Evolutionary conservation across 2,113 vertebrate species (phyloP).

Genomic region (Gorsachius goisagi): DNA sequence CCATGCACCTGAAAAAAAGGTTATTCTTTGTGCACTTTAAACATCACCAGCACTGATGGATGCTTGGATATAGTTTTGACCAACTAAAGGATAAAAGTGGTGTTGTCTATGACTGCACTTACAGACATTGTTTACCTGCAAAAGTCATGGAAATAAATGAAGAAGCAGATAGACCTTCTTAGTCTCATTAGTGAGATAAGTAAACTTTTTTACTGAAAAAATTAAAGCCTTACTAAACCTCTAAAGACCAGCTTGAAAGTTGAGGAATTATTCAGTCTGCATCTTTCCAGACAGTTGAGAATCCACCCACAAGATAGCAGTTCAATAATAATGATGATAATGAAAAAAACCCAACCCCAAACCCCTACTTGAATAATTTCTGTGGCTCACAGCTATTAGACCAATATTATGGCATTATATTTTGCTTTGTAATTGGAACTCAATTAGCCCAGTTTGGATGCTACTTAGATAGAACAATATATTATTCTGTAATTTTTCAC

Average conservation of each 20-base stretch:
- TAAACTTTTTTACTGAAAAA: background rate
- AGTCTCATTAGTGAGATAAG: background rate
- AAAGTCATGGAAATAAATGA: background rate
- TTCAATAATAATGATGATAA: background rate
- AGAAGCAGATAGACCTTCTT: background rate
- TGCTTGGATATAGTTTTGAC: background rate
- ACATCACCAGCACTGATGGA: too few relatives aligned
- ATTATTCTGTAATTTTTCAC: background rate
- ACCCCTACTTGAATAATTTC: background rate
- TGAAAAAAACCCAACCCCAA: rapidly evolving
- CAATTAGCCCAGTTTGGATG: background rate
- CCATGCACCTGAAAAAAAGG: background rate
- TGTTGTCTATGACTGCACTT: background rate
- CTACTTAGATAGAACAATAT: background rate
- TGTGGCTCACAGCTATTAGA: background rate
- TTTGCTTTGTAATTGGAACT: background rate
- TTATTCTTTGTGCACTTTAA: background rate
- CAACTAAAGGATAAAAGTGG: background rate
- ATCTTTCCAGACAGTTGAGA: background rate
- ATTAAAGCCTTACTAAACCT: background rate
- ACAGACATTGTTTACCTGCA: background rate
- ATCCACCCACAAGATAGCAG: background rate
- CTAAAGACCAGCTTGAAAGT: background rate
- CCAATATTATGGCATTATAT: background rate
- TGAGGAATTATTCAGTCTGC: background rate